phyloP scores from a whole-genome alignment of 2,113 vertebrate genomes.

The Parotia lawesii region DNA sequence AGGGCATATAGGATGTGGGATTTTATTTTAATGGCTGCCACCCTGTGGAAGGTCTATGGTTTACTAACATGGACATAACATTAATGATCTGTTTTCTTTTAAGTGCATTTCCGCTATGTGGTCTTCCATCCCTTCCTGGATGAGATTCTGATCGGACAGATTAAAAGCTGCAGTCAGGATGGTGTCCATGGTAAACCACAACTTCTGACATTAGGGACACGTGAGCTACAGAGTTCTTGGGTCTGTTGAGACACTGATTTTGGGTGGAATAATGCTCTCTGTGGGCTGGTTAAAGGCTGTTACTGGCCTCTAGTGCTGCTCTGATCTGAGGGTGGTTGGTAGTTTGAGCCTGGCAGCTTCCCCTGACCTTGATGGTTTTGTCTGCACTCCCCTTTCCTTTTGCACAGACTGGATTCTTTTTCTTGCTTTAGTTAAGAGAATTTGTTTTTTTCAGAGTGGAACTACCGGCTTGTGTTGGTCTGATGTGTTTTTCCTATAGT shows the following conservation, averaged over 20 bases:
- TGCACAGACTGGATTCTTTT: neutral
- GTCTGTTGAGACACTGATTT: neutral
- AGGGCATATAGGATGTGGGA: neutral
- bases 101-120: conserved; percentile 93
- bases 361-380: neutral
- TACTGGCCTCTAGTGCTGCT: neutral
- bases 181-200: conserved; percentile 83
- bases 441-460: neutral
- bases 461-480: fast-evolving
- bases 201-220: fast-evolving
- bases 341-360: neutral
- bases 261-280: neutral
- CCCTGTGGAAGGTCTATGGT: neutral
- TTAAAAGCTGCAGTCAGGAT: conserved; percentile 94
- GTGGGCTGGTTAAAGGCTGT: neutral
- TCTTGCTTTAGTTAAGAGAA: neutral
- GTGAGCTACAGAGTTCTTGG: neutral
- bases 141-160: conserved; percentile 90
- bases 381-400: neutral
- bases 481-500: neutral
- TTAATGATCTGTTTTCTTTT: neutral
- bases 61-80: neutral
- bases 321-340: neutral
- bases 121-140: conserved; percentile 96
- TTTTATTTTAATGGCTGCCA: conserved; percentile 26